phyloP scores from a whole-genome alignment of 2,888 invertebrate species.

The Netelia inedita region DNA sequence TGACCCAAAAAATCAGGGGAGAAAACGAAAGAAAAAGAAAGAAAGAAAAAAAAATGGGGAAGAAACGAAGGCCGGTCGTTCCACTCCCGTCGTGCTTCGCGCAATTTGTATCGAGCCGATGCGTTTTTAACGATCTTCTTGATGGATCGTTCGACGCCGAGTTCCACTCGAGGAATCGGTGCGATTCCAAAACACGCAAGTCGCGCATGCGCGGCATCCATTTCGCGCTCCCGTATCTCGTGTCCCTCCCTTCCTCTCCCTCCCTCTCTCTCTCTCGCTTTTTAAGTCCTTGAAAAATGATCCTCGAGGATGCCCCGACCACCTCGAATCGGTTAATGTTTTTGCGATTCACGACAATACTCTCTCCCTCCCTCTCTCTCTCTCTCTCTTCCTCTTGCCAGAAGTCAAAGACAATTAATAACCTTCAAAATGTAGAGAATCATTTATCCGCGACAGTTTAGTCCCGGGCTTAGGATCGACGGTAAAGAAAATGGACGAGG shows the following conservation, averaged over 20 bases:
- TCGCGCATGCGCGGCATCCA: constrained; percentile 29
- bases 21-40: constrained; percentile 25
- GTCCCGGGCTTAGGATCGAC: constrained; percentile 76
- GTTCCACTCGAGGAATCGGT: constrained; percentile 63
- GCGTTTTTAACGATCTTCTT: constrained; percentile 73
- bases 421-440: constrained; percentile 70
- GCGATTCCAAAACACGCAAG: constrained; percentile 60
- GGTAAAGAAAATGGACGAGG: constrained; percentile 50
- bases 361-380: constrained; percentile 58
- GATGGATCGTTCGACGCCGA: constrained; percentile 67
- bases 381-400: constrained; percentile 59
- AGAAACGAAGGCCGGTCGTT: constrained; percentile 61
- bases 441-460: constrained; percentile 85
- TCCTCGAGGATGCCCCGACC: constrained; percentile 81
- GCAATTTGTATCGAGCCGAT: constrained; percentile 70
- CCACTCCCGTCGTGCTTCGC: constrained; percentile 55
- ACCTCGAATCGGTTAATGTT: constrained; percentile 81
- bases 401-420: constrained; percentile 84
- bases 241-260: constrained; percentile 39
- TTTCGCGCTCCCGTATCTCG: constrained; percentile 39
- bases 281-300: constrained; percentile 81
- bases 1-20: constrained; percentile 51
- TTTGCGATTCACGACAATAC: constrained; percentile 82
- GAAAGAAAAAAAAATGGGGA: constrained; percentile 27
- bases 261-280: constrained; percentile 16